These are phyloP conservation scores for Loripinus fragilis DNA, from an alignment of 2,888 invertebrate genomes.

Conservation along the genomic window DNA sequence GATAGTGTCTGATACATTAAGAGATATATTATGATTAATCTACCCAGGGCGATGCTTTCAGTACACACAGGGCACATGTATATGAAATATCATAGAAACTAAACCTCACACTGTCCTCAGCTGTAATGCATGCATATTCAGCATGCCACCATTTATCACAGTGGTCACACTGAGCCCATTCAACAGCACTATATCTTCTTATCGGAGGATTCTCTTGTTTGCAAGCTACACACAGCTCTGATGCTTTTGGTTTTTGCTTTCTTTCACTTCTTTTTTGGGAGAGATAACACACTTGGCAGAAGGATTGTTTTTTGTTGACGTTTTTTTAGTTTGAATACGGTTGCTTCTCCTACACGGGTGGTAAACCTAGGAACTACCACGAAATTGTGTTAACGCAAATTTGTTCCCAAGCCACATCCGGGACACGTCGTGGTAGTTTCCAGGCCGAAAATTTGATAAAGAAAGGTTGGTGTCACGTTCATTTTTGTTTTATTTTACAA, in stretches of 20 bases:
- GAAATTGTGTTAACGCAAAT: too few relatives aligned
- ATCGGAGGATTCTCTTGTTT: not conserved
- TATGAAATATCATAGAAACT: not conserved
- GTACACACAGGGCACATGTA: not conserved
- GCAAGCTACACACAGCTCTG: not conserved
- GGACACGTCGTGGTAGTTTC: too few relatives aligned
- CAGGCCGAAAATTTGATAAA: too few relatives aligned
- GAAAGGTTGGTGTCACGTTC: too few relatives aligned
- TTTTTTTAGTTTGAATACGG: not conserved
- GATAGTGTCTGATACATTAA: too few relatives aligned
- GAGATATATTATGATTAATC: not conserved
- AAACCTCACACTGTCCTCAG: not conserved
- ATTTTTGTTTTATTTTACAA: too few relatives aligned
- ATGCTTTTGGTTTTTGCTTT: too few relatives aligned
- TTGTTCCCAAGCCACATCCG: too few relatives aligned
- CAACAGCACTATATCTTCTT: not conserved
- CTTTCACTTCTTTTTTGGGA: not conserved
- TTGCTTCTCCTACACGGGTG: not conserved
- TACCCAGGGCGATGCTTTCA: not conserved
- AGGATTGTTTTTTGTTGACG: not conserved
- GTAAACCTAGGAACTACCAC: too few relatives aligned
- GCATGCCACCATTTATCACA: constrained; percentile 11
- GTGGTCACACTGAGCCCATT: not conserved
- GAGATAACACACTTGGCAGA: not conserved
- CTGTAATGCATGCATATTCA: not conserved